Evolutionary conservation across 2,113 vertebrate genomes (phyloP).

Genomic region (Paedocypris sp.): DNA sequence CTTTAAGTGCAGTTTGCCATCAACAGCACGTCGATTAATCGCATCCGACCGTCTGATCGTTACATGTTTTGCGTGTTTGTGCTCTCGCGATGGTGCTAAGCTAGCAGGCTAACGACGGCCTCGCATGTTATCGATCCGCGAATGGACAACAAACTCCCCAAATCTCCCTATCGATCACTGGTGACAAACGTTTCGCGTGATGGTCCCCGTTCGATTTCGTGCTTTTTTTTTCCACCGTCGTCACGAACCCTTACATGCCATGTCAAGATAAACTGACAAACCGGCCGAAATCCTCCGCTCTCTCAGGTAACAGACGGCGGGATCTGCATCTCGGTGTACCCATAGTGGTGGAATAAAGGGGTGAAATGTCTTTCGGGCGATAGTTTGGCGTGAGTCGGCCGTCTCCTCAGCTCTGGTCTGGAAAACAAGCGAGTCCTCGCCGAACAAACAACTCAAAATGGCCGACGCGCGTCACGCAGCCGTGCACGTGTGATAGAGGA

Average conservation of each 20-base stretch:
- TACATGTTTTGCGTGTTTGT: conserved; percentile 50
- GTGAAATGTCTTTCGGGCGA: conserved; percentile 50
- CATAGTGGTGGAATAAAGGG: conserved; percentile 58
- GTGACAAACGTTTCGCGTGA: conserved; percentile 18
- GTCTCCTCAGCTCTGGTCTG: conserved; percentile 30
- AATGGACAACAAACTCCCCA: no score
- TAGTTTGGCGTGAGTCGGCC: conserved; percentile 35
- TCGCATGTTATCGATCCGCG: no score
- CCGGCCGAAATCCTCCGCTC: conserved; percentile 81
- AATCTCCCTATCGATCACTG: neutral
- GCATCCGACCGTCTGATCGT: conserved; percentile 46
- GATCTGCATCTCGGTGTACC: conserved; percentile 76
- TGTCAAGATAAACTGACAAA: conserved; percentile 98
- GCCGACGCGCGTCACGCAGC: conserved; percentile 57
- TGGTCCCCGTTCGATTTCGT: conserved; percentile 28
- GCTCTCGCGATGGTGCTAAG: no score
- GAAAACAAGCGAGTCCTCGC: conserved; percentile 39
- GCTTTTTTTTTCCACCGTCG: conserved; percentile 60
- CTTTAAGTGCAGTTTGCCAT: conserved; percentile 34
- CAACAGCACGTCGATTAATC: conserved; percentile 32
- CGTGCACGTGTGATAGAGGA: conserved; percentile 34
- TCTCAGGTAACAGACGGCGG: conserved; percentile 67
- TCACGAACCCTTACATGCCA: conserved; percentile 74
- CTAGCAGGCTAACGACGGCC: no score
- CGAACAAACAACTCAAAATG: conserved; percentile 64